Conservation (phyloP, 2,113 vertebrate genomes). For the Ursus arctos region DNA sequence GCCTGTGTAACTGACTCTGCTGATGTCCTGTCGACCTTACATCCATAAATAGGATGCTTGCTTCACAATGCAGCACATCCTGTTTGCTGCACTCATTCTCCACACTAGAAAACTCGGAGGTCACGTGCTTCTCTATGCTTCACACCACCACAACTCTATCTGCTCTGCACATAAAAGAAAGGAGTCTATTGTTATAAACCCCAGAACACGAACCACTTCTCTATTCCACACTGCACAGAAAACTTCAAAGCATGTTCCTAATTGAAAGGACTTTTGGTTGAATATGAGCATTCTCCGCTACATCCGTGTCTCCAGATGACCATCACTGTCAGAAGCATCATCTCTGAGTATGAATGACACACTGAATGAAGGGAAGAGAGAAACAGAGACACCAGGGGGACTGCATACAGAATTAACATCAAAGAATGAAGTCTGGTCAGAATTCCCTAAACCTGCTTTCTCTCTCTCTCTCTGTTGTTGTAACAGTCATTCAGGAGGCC, state of each 20-base stretch:
- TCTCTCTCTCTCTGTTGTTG: not conserved
- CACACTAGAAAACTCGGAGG: not conserved
- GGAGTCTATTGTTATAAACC: not conserved
- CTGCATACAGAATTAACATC: not conserved
- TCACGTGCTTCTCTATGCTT: not conserved
- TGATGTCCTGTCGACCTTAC: not conserved
- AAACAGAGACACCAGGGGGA: not conserved
- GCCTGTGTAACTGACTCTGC: not conserved
- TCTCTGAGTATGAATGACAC: not conserved
- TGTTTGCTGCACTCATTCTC: not conserved
- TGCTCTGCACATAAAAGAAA: constrained; percentile 56
- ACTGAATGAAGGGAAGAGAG: not conserved
- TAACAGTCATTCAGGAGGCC: not conserved
- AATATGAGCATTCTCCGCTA: not conserved
- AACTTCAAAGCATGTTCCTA: not conserved
- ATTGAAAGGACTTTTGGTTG: not conserved
- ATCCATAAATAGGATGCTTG: not conserved
- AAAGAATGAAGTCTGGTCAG: not conserved
- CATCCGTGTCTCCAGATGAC: not conserved
- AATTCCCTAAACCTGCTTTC: not conserved
- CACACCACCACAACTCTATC: not conserved
- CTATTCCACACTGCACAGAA: not conserved
- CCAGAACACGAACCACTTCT: constrained; percentile 31
- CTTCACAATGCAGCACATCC: not conserved
- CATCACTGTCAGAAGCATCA: constrained; percentile 21